A percentile compares a stretch with the other conserved stretches of the same genome.
Evolutionary conservation across 2,797 vertebrate genomes (phyloP).

Genomic region (Acrocephalus scirpaceus): DNA sequence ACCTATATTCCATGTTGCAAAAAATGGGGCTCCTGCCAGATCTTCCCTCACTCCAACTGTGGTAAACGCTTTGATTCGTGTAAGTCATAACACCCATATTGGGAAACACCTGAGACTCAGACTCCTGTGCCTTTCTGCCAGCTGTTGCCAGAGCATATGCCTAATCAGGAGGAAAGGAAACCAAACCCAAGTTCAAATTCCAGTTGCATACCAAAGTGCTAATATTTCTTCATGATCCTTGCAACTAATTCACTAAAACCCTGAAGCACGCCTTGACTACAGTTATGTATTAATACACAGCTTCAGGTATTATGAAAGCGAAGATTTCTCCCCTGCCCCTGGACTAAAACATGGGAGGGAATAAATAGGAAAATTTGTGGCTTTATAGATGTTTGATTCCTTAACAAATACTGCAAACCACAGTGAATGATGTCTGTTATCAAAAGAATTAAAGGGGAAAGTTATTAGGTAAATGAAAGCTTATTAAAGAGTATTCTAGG

Average conservation of each 20-base stretch:
- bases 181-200: not conserved
- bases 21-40: not conserved
- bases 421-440: not conserved
- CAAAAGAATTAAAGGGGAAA: not conserved
- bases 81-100: fast-evolving
- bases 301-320: not conserved
- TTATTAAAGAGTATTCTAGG: not conserved
- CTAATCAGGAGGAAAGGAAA: not conserved
- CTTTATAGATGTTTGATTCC: not conserved
- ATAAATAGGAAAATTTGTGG: not conserved
- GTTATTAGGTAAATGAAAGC: not conserved
- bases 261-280: not conserved
- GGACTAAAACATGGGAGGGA: not conserved
- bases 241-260: not conserved
- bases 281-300: not conserved
- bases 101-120: not conserved
- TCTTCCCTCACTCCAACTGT: not conserved
- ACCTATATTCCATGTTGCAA: not conserved
- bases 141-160: not conserved
- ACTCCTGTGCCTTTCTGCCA: not conserved
- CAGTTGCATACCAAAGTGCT: not conserved
- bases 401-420: not conserved
- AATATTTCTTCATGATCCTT: not conserved
- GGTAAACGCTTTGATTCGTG: not conserved
- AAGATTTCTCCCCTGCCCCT: not conserved